Evolutionary conservation across 2,113 vertebrate genomes (phyloP).

Genomic region (Platysteira castanea): DNA sequence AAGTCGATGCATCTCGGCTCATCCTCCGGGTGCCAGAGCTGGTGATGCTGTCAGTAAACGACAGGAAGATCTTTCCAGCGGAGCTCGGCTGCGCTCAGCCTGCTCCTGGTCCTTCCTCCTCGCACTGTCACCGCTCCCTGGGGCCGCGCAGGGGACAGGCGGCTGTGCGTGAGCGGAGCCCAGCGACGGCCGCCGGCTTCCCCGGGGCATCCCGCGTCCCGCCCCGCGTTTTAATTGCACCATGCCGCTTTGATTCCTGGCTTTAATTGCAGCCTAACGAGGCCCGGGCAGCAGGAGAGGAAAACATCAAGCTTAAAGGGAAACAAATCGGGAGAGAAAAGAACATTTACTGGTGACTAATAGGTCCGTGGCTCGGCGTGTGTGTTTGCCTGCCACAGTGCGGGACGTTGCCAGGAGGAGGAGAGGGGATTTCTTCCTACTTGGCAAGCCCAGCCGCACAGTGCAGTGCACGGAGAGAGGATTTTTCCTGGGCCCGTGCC

Average conservation of each 20-base stretch:
- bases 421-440: conserved; percentile 29
- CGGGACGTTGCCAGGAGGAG: background rate
- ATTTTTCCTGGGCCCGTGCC: background rate
- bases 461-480: background rate
- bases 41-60: background rate
- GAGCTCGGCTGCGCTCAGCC: background rate
- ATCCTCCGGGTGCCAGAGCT: background rate
- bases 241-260: background rate
- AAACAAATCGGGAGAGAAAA: conserved; percentile 37
- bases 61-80: background rate
- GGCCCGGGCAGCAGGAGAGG: conserved; percentile 23
- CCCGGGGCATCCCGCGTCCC: background rate
- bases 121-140: rapidly evolving
- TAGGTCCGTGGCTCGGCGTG: background rate
- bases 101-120: rapidly evolving
- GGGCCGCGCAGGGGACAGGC: background rate
- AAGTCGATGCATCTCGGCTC: background rate
- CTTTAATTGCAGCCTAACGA: conserved; percentile 53
- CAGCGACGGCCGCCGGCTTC: background rate
- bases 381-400: background rate
- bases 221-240: background rate
- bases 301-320: conserved; percentile 23
- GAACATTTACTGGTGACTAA: conserved; percentile 39
- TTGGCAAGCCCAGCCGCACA: background rate
- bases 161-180: background rate